These are phyloP conservation scores for Lordiphosa andalusiaca DNA, from an alignment of 2,888 invertebrate genomes.

Conservation along the genomic window DNA sequence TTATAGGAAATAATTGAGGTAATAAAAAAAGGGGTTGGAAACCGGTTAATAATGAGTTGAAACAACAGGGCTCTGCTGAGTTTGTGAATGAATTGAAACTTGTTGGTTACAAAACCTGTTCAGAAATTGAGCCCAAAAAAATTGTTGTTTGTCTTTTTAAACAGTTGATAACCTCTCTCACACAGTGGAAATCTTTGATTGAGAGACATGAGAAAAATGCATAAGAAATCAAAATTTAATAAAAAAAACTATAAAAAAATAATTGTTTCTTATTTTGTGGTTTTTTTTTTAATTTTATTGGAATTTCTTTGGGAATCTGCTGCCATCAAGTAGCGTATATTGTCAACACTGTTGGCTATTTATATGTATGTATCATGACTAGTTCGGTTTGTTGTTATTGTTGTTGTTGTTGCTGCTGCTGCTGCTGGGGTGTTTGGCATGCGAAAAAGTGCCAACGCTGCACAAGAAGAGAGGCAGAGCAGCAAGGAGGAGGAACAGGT, in stretches of 20 bases:
- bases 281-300: too few species aligned
- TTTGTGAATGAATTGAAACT: conserved; percentile 4
- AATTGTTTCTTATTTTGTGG: too few species aligned
- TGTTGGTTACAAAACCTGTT: conserved; percentile 1
- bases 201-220: too few species aligned
- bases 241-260: too few species aligned
- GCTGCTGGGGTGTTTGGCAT: conserved; percentile 33
- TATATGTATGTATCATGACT: conserved; percentile 22
- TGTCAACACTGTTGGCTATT: conserved; percentile 12
- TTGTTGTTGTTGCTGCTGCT: conserved; percentile 22
- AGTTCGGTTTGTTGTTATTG: conserved; percentile 32
- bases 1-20: too few species aligned
- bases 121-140: background rate
- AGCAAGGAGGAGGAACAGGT: conserved; percentile 44
- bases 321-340: too few species aligned
- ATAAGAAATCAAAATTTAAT: too few species aligned
- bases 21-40: too few species aligned
- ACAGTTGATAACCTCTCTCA: background rate
- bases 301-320: too few species aligned
- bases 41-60: too few species aligned
- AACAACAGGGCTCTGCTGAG: too few species aligned
- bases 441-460: conserved; percentile 38
- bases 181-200: too few species aligned
- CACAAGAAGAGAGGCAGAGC: conserved; percentile 5
- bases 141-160: background rate